phyloP scores from a whole-genome alignment of 1,140 invertebrate genomes.

The Macrobrachium rosenbergii region DNA sequence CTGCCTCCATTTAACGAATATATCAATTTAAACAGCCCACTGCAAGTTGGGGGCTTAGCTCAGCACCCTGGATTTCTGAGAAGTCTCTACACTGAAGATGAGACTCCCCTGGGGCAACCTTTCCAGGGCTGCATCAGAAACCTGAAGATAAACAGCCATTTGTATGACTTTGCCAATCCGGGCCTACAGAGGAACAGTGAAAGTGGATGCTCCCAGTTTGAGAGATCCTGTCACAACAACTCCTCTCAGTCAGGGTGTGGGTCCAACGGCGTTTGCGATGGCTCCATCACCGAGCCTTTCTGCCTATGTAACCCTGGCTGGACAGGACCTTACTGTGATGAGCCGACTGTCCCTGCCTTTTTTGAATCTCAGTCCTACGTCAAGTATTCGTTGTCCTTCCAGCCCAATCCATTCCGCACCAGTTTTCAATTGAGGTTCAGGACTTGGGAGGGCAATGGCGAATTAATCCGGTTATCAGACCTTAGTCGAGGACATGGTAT shows the following conservation, averaged over 20 bases:
- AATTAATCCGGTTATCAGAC: constrained; percentile 91
- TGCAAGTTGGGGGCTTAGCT: constrained; percentile 93
- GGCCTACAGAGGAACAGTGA: constrained; percentile 84
- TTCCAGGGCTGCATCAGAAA: constrained; percentile 97
- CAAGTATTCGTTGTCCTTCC: constrained; percentile 94
- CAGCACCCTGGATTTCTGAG: constrained; percentile 83
- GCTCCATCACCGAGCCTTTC: constrained; percentile 85
- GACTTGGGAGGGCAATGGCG: constrained; percentile 91
- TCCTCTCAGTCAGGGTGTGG: constrained; percentile 86
- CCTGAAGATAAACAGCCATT: constrained; percentile 94
- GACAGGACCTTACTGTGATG: constrained; percentile 88
- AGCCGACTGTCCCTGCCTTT: constrained; percentile 87
- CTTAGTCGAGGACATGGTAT: constrained; percentile 96
- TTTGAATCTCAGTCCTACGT: constrained; percentile 95
- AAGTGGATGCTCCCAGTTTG: constrained; percentile 90
- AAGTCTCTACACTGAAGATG: constrained; percentile 86
- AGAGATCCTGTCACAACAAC: constrained; percentile 83
- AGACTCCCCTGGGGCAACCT: constrained; percentile 84
- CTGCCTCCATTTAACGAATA: constrained; percentile 97
- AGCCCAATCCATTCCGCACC: constrained; percentile 92
- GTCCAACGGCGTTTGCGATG: constrained; percentile 94
- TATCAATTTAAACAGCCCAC: constrained; percentile 93
- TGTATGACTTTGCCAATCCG: constrained; percentile 92
- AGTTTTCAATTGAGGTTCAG: constrained; percentile 93
- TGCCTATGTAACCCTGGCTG: constrained; percentile 94